Evolutionary conservation across 2,888 invertebrate species (phyloP).

Genomic region (Microplitis manilae): DNA sequence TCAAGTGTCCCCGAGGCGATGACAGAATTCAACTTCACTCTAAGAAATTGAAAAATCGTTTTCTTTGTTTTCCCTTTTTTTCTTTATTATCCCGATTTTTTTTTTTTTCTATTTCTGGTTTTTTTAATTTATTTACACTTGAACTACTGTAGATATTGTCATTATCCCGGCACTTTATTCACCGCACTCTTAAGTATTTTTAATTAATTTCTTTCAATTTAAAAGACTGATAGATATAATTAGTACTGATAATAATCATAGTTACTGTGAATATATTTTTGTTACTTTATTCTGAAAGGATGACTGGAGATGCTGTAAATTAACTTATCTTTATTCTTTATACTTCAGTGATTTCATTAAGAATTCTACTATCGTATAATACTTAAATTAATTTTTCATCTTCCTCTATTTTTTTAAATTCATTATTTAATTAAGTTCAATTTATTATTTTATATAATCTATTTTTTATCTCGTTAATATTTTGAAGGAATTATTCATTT

Average conservation of each 20-base stretch:
- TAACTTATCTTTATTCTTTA: constrained; percentile 46
- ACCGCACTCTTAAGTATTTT: neutral
- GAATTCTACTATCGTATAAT: constrained; percentile 33
- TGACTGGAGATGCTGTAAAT: constrained; percentile 48
- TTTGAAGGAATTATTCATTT: no score
- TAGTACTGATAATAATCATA: neutral
- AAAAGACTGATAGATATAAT: neutral
- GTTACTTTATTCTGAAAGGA: constrained; percentile 46
- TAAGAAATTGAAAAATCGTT: constrained; percentile 29
- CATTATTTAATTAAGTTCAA: constrained; percentile 3
- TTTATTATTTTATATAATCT: neutral
- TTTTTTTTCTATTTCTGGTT: neutral
- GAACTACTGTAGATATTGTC: neutral
- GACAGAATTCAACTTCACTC: constrained; percentile 18
- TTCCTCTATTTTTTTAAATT: constrained; percentile 12
- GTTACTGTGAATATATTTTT: constrained; percentile 18
- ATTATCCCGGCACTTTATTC: neutral
- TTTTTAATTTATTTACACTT: neutral
- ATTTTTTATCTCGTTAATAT: neutral
- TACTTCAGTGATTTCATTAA: constrained; percentile 43
- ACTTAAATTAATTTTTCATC: constrained; percentile 8
- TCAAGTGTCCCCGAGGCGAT: constrained; percentile 6
- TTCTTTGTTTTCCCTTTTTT: neutral
- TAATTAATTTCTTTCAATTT: neutral
- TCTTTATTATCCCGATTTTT: neutral